Percentiles rank a stretch among this genome's conserved stretches.
These are phyloP conservation scores for Phyllopteryx taeniolatus DNA, from an alignment of 2,113 vertebrate genomes.

Conservation along the genomic window DNA sequence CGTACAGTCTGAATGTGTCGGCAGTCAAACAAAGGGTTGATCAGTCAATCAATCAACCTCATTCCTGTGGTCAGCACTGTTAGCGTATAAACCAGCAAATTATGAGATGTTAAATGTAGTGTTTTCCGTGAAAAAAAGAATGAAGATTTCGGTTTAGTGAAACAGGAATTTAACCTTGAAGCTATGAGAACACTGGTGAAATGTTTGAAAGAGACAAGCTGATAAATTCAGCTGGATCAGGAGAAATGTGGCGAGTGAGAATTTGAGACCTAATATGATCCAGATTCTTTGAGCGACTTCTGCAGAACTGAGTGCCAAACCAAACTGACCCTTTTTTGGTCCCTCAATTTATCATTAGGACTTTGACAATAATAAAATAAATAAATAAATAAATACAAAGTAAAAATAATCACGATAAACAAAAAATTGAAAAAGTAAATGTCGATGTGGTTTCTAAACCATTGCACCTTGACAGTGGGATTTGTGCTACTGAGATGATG, in stretches of 20 bases:
- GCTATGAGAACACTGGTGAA: neutral
- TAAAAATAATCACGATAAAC: neutral
- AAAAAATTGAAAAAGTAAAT: neutral
- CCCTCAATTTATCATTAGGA: neutral
- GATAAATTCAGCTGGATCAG: neutral
- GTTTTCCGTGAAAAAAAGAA: neutral
- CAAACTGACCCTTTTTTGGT: neutral
- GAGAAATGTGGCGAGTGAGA: neutral
- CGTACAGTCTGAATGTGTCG: neutral
- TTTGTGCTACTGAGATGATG: neutral
- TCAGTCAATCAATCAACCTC: neutral
- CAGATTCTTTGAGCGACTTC: neutral
- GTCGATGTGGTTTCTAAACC: neutral
- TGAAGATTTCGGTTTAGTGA: neutral
- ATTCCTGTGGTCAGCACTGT: neutral
- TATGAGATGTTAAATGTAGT: neutral
- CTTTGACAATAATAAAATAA: neutral
- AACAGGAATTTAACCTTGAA: slow-evolving; percentile 13
- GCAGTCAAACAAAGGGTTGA: neutral
- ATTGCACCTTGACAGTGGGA: neutral
- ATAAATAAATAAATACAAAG: neutral
- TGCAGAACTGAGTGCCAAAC: neutral
- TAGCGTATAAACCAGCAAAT: neutral
- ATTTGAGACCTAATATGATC: neutral
- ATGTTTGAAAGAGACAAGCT: slow-evolving; percentile 13